A percentile compares a stretch with the other conserved stretches of the same genome.
phyloP scores from a whole-genome alignment of 2,113 vertebrate genomes.

The Podarcis cretensis region DNA sequence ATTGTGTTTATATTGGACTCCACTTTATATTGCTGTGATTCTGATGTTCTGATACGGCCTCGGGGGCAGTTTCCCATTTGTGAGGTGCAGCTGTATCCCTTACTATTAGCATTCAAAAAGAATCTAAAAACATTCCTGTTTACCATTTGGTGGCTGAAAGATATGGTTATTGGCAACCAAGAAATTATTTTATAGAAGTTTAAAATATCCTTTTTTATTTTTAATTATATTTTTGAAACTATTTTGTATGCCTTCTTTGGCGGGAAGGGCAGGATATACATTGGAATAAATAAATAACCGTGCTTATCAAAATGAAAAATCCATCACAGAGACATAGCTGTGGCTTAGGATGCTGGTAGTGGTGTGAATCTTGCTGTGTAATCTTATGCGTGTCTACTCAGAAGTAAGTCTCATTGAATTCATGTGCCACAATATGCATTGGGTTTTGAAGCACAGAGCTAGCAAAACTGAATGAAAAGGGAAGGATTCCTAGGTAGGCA shows the following conservation, averaged over 20 bases:
- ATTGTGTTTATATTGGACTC: not conserved
- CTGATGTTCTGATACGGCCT: not conserved
- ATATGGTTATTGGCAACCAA: no score
- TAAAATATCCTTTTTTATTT: no score
- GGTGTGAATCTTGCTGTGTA: not conserved
- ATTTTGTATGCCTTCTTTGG: no score
- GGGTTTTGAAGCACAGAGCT: not conserved
- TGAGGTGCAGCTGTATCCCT: no score
- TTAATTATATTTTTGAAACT: no score
- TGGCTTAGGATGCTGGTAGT: not conserved
- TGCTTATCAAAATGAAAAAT: accelerated
- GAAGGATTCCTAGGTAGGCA: not conserved
- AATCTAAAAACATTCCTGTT: no score
- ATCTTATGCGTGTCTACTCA: not conserved
- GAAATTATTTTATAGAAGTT: no score
- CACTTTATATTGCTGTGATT: not conserved
- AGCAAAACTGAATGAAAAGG: not conserved
- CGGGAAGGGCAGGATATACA: no score
- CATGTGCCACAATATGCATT: not conserved
- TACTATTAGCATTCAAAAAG: no score
- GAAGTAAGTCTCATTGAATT: not conserved
- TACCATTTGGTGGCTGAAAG: no score
- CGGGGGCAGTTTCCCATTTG: no score
- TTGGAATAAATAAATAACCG: not conserved
- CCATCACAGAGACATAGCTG: not conserved